These are phyloP conservation scores for Lepus europaeus DNA, from an alignment of 2,113 vertebrate species.

Conservation along the genomic window DNA sequence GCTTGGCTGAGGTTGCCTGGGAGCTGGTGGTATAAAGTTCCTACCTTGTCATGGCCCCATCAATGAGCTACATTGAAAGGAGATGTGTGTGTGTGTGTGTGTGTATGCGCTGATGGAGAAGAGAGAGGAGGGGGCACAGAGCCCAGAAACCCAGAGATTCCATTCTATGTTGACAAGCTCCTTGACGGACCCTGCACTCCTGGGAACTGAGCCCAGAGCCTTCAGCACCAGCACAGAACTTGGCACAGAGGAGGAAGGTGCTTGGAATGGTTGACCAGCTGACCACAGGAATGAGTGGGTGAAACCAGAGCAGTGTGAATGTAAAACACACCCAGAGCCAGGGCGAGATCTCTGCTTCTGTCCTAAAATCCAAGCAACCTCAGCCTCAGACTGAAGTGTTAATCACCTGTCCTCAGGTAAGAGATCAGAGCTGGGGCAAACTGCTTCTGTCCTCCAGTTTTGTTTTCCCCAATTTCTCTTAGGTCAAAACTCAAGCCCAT, in stretches of 20 bases:
- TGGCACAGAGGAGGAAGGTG: neutral
- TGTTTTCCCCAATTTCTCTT: neutral
- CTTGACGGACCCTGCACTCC: neutral
- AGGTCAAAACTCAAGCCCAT: neutral
- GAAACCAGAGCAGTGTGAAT: neutral
- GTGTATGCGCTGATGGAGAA: neutral
- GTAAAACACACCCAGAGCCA: neutral
- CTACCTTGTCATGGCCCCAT: neutral
- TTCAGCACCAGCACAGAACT: neutral
- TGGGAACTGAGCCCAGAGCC: constrained; percentile 41
- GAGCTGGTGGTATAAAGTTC: constrained; percentile 52
- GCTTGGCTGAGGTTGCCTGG: constrained; percentile 67
- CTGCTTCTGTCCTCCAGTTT: neutral
- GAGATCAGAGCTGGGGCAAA: neutral
- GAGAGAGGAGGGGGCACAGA: neutral
- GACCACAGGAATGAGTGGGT: neutral
- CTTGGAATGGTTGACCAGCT: neutral
- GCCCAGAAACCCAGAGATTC: neutral
- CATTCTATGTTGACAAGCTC: constrained; percentile 49
- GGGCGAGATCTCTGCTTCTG: neutral
- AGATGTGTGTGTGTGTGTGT: neutral
- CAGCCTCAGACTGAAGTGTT: neutral
- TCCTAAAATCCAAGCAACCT: neutral
- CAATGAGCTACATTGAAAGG: constrained; percentile 59
- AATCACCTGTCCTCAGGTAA: neutral